Evolutionary conservation across 1,140 invertebrate species (phyloP).

Genomic region (Aporrectodea caliginosa): DNA sequence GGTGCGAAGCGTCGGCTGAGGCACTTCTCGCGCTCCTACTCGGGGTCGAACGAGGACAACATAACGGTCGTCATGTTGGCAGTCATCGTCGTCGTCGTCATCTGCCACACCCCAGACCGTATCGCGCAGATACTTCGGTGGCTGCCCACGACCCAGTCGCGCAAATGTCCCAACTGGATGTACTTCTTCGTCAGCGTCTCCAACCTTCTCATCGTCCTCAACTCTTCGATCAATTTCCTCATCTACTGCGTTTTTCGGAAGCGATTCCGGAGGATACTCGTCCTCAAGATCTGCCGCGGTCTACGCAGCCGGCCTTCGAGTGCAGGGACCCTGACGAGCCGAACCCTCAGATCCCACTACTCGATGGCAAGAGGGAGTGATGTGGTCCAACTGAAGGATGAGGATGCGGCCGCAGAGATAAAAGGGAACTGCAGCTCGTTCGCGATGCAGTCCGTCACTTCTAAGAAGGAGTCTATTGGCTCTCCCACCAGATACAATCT

Average conservation of each 20-base stretch:
- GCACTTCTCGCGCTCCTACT: slow-evolving; percentile 10
- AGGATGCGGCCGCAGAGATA: no score
- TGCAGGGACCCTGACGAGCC: no score
- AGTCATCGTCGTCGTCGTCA: slow-evolving; percentile 28
- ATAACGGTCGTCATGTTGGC: slow-evolving; percentile 32
- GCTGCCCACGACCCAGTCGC: slow-evolving; percentile 1
- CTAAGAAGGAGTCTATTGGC: no score
- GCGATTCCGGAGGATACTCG: slow-evolving; percentile 29
- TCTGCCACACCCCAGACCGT: slow-evolving; percentile 30
- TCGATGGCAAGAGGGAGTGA: no score
- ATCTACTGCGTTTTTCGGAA: slow-evolving; percentile 30
- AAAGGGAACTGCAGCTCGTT: no score
- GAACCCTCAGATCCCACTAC: no score
- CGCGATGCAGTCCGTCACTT: no score
- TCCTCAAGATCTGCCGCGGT: not conserved
- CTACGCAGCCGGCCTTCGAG: no score
- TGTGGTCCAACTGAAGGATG: no score
- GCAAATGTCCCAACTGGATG: slow-evolving; percentile 14
- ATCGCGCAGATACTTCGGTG: slow-evolving; percentile 13
- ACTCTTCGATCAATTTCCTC: slow-evolving; percentile 31
- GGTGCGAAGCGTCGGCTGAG: not conserved
- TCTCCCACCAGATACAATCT: no score
- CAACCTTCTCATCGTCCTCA: slow-evolving; percentile 30
- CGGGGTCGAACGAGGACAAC: slow-evolving; percentile 30
- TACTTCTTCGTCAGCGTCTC: slow-evolving; percentile 25